Evolutionary conservation across 2,888 invertebrate genomes (phyloP), one percentile per base, ranked within the genome.

Genomic region (Belgica antarctica): DNA sequence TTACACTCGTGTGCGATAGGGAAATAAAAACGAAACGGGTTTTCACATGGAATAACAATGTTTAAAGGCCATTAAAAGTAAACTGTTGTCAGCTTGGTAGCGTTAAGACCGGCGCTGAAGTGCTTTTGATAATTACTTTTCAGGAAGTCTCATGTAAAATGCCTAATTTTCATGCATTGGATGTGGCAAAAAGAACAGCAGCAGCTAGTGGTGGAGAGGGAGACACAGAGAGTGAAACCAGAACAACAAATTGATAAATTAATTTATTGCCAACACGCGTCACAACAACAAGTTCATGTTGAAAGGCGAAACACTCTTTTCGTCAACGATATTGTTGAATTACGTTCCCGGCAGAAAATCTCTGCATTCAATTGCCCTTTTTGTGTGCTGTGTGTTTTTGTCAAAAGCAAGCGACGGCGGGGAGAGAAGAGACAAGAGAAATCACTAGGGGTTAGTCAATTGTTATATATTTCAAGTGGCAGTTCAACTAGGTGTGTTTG

Each of bases 221-320:
- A n/a, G n/a, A n/a, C n/a, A n/a, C n/a, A n/a, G n/a, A n/a, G n/a
- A n/a, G n/a, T n/a, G n/a, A n/a, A n/a, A n/a, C n/a, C n/a, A n/a
- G 25, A 25, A 63, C 5, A 52, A 27, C 59, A 59, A 68, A 57
- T 68, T 52, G 57, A 68, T 68, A 52, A 68, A 68, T 68, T 68
- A 68, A 68, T 68, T 68, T 68, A 68, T 68, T 57, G 34, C 68
- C 31, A 34, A 28, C 68, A 68, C 68, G 68, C 68, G 68, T 68
- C 68, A 57, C 68, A 68, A 68, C 47, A 68, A 62, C 62, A 62
- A 28, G 62, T 34, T 62, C 62, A 62, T 25, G 24, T 24, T 8
- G 27, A 62, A 34, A 62, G 15, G 34, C 25, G 22, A 28, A 34
- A 68, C 31, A 57, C 52, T 12, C 25, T 17, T 19, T 59, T 15